Conservation (phyloP, 2,888 invertebrate species). For the Pseudeuparius sepicola region DNA sequence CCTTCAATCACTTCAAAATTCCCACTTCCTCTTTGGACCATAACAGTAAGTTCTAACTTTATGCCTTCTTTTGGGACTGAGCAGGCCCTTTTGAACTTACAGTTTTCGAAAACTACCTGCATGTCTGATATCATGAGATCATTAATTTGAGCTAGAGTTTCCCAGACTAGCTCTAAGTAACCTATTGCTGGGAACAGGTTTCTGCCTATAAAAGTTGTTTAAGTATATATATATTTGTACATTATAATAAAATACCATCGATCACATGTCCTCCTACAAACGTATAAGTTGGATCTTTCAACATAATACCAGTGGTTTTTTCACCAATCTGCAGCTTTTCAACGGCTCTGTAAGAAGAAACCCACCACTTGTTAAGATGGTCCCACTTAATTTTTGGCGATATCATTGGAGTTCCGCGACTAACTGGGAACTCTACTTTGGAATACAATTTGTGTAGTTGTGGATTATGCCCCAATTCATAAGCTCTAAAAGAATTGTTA, state of each 20-base stretch:
- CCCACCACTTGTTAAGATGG: conserved; percentile 49
- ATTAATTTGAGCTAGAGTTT: conserved; percentile 40
- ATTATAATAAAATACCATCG: too few species aligned
- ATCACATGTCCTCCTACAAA: not conserved
- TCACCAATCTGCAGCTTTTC: not conserved
- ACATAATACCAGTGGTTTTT: not conserved
- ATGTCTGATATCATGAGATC: conserved; percentile 37
- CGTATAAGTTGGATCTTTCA: not conserved
- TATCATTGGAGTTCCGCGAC: conserved; percentile 42
- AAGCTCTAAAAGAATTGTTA: conserved; percentile 60
- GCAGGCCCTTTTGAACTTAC: conserved; percentile 47
- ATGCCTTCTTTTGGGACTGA: conserved; percentile 40
- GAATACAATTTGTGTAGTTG: conserved; percentile 70
- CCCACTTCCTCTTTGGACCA: conserved; percentile 26
- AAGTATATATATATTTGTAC: too few species aligned
- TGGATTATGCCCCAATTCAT: conserved; percentile 65
- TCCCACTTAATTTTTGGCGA: conserved; percentile 83
- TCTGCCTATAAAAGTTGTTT: conserved; percentile 25
- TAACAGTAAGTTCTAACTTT: conserved; percentile 23
- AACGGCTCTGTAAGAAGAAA: not conserved
- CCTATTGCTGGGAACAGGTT: conserved; percentile 53
- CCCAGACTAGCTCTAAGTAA: conserved; percentile 37
- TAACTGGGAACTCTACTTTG: conserved; percentile 67
- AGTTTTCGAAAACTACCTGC: conserved; percentile 48
- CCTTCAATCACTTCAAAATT: conserved; percentile 29